Evolutionary conservation across 2,113 vertebrate genomes (phyloP).

Genomic region (Mesitornis unicolor): DNA sequence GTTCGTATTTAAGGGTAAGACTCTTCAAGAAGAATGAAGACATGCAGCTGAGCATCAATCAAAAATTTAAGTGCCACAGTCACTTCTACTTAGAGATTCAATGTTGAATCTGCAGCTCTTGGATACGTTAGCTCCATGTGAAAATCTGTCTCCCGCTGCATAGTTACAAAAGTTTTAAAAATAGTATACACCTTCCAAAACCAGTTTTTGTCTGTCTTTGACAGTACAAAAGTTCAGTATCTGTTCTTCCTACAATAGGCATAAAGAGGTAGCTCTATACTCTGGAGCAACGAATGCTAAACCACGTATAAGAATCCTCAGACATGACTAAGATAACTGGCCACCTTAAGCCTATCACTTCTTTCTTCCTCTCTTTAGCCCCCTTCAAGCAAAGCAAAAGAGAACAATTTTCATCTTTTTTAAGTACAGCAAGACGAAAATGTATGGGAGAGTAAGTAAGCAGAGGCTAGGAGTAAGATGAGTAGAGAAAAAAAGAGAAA

Average conservation of each 20-base stretch:
- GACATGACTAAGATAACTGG: not conserved
- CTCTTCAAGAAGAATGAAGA: not conserved
- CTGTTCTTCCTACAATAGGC: not conserved
- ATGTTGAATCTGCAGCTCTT: not conserved
- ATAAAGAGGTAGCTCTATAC: not conserved
- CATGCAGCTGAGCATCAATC: not conserved
- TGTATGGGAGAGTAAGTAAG: not conserved
- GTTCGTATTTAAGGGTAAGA: not conserved
- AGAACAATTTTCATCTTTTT: not conserved
- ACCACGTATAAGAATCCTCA: not conserved
- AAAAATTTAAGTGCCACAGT: not conserved
- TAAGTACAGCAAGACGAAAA: not conserved
- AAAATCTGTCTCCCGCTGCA: not conserved
- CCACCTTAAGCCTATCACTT: not conserved
- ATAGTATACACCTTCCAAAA: not conserved
- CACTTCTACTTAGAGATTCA: not conserved
- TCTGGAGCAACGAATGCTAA: not conserved
- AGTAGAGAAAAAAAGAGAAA: not conserved
- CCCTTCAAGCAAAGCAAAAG: not conserved
- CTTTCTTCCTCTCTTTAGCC: not conserved
- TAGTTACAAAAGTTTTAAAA: not conserved
- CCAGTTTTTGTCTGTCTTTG: not conserved
- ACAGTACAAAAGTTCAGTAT: not conserved
- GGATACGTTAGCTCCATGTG: not conserved
- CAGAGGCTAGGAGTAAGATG: not conserved